Percentiles rank a stretch among this genome's conserved stretches.
These are phyloP conservation scores for Gouania willdenowi DNA, from an alignment of 2,797 vertebrate genomes.

Conservation along the genomic window DNA sequence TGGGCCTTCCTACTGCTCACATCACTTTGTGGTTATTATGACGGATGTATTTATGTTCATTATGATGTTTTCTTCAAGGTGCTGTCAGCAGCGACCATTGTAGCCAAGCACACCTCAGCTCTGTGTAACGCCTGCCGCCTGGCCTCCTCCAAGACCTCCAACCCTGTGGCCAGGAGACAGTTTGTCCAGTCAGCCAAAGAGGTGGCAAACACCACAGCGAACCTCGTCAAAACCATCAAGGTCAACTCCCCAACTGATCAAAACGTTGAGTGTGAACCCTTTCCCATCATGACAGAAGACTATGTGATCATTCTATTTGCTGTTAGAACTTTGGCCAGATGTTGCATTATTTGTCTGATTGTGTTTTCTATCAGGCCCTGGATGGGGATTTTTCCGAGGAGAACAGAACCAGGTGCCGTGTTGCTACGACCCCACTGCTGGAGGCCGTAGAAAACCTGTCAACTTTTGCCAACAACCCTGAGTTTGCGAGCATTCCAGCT, in stretches of 20 bases:
- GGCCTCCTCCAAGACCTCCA: constrained; percentile 95
- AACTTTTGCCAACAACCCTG: constrained; percentile 93
- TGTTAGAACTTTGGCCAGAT: background rate
- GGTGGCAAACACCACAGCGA: constrained; percentile 98
- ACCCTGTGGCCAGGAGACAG: constrained; percentile 94
- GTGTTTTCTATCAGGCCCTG: constrained; percentile 75
- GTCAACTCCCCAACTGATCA: constrained; percentile 73
- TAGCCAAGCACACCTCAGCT: constrained; percentile 96
- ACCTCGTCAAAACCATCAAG: constrained; percentile 99
- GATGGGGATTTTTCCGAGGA: constrained; percentile 98
- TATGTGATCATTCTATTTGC: constrained; percentile 2
- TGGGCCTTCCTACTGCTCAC: background rate
- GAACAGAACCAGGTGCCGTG: constrained; percentile 88
- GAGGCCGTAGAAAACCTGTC: constrained; percentile 96
- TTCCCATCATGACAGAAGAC: constrained; percentile 14
- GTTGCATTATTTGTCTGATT: constrained; percentile 3
- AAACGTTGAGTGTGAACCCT: constrained; percentile 65
- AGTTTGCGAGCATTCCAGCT: constrained; percentile 95
- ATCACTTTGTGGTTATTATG: no score
- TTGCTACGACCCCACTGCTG: constrained; percentile 88
- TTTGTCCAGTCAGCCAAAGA: constrained; percentile 99
- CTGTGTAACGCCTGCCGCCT: constrained; percentile 96
- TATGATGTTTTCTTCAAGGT: constrained; percentile 70
- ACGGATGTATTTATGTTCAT: no score
- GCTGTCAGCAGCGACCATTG: constrained; percentile 94